Evolutionary conservation across 1,140 invertebrate genomes (phyloP).

Genomic region (Tenebrio molitor): DNA sequence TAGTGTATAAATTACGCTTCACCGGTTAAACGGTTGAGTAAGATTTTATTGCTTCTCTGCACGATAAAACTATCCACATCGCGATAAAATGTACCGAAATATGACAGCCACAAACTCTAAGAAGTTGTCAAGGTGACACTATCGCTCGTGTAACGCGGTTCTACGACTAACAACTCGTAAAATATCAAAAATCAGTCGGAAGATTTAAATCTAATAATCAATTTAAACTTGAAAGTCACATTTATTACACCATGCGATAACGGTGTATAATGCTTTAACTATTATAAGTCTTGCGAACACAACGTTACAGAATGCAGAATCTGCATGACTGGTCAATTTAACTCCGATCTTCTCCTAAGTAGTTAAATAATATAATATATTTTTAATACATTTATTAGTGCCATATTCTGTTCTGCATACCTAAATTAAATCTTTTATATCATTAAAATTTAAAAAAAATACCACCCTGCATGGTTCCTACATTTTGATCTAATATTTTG

Average conservation of each 20-base stretch:
- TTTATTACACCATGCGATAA: not conserved
- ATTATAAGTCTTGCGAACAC: not conserved
- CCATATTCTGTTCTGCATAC: too few relatives aligned
- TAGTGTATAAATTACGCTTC: not conserved
- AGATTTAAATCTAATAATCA: not conserved
- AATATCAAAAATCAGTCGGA: not conserved
- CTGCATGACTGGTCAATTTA: not conserved
- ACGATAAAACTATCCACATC: not conserved
- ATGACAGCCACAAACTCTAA: not conserved
- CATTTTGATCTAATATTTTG: too few relatives aligned
- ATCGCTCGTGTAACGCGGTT: not conserved
- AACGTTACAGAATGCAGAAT: not conserved
- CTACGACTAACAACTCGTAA: not conserved
- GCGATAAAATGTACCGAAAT: not conserved
- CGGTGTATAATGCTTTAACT: not conserved
- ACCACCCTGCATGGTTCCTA: too few relatives aligned
- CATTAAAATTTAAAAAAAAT: too few relatives aligned
- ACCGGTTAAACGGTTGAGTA: not conserved
- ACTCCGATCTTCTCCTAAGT: too few relatives aligned
- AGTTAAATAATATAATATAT: too few relatives aligned
- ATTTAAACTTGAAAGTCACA: not conserved
- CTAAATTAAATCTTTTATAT: too few relatives aligned
- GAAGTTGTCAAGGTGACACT: slow-evolving; percentile 10
- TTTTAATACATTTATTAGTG: too few relatives aligned
- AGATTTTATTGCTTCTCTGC: not conserved